phyloP scores from a whole-genome alignment of 2,113 vertebrate species.

The Oncorhynchus clarkii region DNA sequence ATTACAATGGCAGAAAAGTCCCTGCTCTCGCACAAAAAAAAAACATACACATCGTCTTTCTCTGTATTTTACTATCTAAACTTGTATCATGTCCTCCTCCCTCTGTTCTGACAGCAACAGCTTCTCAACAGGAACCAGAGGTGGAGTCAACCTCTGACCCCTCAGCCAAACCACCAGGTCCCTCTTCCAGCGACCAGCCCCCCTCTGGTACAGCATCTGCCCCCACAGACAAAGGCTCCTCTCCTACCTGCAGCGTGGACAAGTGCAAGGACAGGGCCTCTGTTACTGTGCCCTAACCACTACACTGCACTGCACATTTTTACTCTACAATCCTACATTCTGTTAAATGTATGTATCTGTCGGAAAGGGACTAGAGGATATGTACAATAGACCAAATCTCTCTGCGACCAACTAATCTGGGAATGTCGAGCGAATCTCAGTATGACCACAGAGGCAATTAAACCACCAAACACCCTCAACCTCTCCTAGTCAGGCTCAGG shows the following conservation, averaged over 20 bases:
- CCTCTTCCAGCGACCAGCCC: constrained; percentile 76
- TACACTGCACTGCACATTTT: constrained; percentile 36
- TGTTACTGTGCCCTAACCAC: constrained; percentile 79
- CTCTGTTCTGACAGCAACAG: constrained; percentile 73
- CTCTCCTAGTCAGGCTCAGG: neutral
- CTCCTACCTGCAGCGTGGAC: constrained; percentile 72
- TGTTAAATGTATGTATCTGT: constrained; percentile 6
- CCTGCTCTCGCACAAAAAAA: too few species aligned
- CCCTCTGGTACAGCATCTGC: constrained; percentile 70
- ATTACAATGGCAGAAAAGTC: too few species aligned
- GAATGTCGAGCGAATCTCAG: constrained; percentile 14
- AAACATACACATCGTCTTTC: neutral
- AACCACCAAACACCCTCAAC: neutral
- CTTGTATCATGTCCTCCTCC: constrained; percentile 14
- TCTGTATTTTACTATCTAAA: constrained; percentile 5
- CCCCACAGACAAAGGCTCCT: constrained; percentile 83
- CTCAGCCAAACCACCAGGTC: constrained; percentile 78
- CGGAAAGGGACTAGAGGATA: neutral
- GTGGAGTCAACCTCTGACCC: constrained; percentile 80
- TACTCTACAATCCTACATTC: constrained; percentile 1
- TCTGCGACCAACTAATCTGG: constrained; percentile 9
- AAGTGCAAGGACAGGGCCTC: constrained; percentile 86
- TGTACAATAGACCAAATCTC: constrained; percentile 5
- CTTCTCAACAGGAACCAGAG: constrained; percentile 91
- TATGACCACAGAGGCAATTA: constrained; percentile 11